A percentile compares a stretch with the other conserved stretches of the same genome.
Evolutionary conservation across 2,113 vertebrate genomes (phyloP).

Genomic region (Amia ocellicauda): DNA sequence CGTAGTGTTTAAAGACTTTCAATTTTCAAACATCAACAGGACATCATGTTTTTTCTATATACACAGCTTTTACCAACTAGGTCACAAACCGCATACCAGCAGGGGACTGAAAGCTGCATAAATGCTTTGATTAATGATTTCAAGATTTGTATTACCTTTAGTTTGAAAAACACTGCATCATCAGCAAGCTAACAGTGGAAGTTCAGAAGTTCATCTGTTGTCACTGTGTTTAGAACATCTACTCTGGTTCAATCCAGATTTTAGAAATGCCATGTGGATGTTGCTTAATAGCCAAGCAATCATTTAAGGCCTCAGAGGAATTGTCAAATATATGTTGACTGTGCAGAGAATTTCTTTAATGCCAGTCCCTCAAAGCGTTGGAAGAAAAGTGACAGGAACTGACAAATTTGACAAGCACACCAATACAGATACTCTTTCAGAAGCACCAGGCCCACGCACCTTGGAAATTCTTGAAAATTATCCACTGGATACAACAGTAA

Average conservation of each 20-base stretch:
- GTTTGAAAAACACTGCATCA: not conserved
- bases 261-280: not conserved
- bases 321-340: slow-evolving; percentile 2
- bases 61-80: not conserved
- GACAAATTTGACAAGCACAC: not conserved
- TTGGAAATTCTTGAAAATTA: not conserved
- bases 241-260: not conserved
- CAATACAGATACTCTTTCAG: slow-evolving; percentile 10
- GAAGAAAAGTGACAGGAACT: not conserved
- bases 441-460: not conserved
- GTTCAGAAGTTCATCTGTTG: not conserved
- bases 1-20: no score
- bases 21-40: no score
- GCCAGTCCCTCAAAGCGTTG: not conserved
- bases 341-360: not conserved
- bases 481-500: not conserved
- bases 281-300: not conserved
- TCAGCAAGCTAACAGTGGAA: not conserved
- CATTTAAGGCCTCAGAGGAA: not conserved
- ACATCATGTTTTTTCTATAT: no score
- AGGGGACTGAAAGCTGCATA: slow-evolving; percentile 7
- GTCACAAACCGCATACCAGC: not conserved
- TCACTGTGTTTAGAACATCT: no score
- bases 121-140: slow-evolving; percentile 25
- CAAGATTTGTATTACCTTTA: slow-evolving; percentile 15